Conservation (phyloP, 2,888 invertebrate species). For the Spisula subtruncata region DNA sequence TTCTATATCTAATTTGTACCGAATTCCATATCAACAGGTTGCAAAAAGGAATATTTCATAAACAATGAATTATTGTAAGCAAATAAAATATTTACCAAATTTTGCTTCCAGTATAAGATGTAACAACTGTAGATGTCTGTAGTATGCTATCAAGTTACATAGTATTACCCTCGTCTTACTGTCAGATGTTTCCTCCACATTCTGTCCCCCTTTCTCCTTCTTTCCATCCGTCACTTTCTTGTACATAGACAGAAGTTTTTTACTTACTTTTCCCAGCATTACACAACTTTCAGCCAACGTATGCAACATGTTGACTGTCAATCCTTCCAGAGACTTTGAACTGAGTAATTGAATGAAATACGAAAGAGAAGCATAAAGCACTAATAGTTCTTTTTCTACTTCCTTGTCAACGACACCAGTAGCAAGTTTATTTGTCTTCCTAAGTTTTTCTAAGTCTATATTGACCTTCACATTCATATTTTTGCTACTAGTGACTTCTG, state of each 20-base stretch:
- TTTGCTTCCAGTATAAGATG: constrained; percentile 15
- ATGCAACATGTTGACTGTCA: background rate
- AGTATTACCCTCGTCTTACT: background rate
- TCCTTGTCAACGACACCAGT: background rate
- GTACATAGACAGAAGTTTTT: background rate
- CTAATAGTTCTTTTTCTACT: background rate
- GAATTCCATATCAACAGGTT: too few relatives aligned
- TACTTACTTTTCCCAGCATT: background rate
- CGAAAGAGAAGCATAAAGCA: background rate
- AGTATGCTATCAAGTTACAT: background rate
- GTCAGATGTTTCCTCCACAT: background rate
- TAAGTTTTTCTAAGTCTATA: constrained; percentile 15
- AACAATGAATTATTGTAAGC: background rate
- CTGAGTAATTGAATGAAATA: constrained; percentile 5
- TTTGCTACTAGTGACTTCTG: background rate
- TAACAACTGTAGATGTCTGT: constrained; percentile 25
- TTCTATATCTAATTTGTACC: too few relatives aligned
- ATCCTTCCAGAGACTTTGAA: constrained; percentile 6
- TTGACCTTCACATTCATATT: background rate
- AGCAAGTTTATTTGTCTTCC: background rate
- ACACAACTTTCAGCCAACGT: constrained; percentile 11
- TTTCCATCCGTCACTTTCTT: background rate
- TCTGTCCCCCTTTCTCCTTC: constrained; percentile 1
- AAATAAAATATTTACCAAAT: constrained; percentile 11
- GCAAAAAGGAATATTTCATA: too few relatives aligned